Conservation (phyloP, 2,113 vertebrate species). For the Calyptomena viridis region DNA sequence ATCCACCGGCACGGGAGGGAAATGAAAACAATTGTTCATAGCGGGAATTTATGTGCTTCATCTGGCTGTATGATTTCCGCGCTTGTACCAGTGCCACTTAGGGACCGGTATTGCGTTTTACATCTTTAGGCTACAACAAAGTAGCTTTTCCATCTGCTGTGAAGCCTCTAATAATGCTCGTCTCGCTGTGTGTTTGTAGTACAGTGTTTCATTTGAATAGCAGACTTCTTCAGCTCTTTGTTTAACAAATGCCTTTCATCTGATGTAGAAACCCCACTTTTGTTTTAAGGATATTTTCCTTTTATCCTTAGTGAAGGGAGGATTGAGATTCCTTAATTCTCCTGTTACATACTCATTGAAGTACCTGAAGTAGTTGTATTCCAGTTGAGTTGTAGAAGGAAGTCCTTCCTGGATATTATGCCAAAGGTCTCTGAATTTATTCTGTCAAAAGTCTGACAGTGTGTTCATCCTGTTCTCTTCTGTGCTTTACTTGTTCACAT, state of each 20-base stretch:
- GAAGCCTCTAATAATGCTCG: slow-evolving; percentile 50
- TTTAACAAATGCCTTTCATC: slow-evolving; percentile 18
- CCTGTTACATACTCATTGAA: background rate
- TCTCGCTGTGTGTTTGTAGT: slow-evolving; percentile 7
- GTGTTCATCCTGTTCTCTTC: background rate
- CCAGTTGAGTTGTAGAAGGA: background rate
- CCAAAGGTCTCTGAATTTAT: background rate
- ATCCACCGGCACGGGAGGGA: slow-evolving; percentile 80
- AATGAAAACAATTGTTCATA: slow-evolving; percentile 87
- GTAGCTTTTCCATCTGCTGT: slow-evolving; percentile 80
- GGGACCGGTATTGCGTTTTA: slow-evolving; percentile 84
- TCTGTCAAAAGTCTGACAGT: background rate
- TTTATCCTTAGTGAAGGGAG: background rate
- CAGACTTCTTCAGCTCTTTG: slow-evolving; percentile 4
- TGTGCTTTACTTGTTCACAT: background rate
- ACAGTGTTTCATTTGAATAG: slow-evolving; percentile 37
- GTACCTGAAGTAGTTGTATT: background rate
- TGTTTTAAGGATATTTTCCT: background rate
- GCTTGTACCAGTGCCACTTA: slow-evolving; percentile 83
- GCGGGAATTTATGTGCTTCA: slow-evolving; percentile 94
- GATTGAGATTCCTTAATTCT: background rate
- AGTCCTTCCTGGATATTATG: background rate
- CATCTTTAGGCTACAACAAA: slow-evolving; percentile 83
- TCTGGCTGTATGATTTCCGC: slow-evolving; percentile 83
- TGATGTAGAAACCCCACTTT: background rate